phyloP scores from a whole-genome alignment of 1,140 invertebrate species.

The Neodiprion virginianus region DNA sequence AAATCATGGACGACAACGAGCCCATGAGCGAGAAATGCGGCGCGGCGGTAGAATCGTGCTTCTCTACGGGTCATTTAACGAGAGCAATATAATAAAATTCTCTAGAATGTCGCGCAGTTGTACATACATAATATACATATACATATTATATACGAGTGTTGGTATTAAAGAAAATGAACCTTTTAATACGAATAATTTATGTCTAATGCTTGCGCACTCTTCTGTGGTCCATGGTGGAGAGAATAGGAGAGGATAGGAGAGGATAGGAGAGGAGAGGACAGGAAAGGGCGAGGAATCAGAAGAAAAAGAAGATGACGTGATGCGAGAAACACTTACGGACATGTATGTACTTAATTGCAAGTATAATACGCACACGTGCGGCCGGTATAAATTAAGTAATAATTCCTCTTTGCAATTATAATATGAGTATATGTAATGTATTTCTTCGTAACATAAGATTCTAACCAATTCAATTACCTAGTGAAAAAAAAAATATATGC shows the following conservation, averaged over 20 bases:
- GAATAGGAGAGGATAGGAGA: background rate
- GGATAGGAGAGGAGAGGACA: conserved; percentile 5
- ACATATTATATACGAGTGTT: too few species aligned
- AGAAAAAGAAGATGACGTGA: conserved; percentile 10
- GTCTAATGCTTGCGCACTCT: conserved; percentile 17
- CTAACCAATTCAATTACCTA: too few species aligned
- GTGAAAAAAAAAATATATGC: too few species aligned
- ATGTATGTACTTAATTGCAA: too few species aligned
- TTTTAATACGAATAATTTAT: background rate
- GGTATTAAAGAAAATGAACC: background rate
- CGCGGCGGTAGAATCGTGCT: too few species aligned
- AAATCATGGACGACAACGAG: too few species aligned
- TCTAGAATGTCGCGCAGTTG: background rate
- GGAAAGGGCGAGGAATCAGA: background rate
- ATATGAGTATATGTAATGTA: too few species aligned
- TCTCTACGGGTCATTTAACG: background rate
- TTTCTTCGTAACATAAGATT: too few species aligned
- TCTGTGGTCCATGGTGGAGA: conserved; percentile 18
- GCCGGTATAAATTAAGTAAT: too few species aligned
- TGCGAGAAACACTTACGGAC: conserved; percentile 22
- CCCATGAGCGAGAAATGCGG: too few species aligned
- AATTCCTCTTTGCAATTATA: too few species aligned
- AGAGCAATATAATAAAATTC: background rate
- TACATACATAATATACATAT: background rate
- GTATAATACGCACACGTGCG: too few species aligned